Conservation (phyloP, 2,888 invertebrate species). For the Diadromus collaris region DNA sequence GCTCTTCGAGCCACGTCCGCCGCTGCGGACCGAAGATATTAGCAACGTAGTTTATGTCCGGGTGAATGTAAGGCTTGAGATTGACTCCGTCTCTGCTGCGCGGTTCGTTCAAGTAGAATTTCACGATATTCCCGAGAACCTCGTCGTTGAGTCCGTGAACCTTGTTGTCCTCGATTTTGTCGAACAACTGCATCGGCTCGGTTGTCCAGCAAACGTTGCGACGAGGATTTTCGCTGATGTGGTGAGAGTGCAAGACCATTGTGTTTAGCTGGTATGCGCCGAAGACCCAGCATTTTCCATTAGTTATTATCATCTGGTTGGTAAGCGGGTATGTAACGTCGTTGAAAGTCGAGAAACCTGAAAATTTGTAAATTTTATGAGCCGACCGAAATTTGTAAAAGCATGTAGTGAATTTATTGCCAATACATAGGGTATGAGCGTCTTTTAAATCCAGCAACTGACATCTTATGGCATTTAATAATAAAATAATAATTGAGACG, state of each 20-base stretch:
- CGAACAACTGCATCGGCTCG: constrained; percentile 87
- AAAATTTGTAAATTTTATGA: constrained; percentile 28
- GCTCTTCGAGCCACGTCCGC: constrained; percentile 86
- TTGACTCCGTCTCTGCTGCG: constrained; percentile 83
- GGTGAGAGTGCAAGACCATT: constrained; percentile 84
- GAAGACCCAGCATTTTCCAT: constrained; percentile 93
- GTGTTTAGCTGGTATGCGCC: constrained; percentile 97
- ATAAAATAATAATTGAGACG: too few relatives aligned
- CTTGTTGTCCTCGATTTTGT: constrained; percentile 85
- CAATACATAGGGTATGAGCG: too few relatives aligned
- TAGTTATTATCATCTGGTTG: constrained; percentile 93
- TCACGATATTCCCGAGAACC: constrained; percentile 87
- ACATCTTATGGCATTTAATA: too few relatives aligned
- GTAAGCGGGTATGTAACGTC: constrained; percentile 95
- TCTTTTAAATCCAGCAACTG: too few relatives aligned
- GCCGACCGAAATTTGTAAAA: too few relatives aligned
- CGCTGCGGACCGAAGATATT: constrained; percentile 86
- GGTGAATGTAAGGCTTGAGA: constrained; percentile 88
- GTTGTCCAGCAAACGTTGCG: constrained; percentile 92
- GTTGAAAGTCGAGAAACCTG: constrained; percentile 92
- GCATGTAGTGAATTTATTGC: too few relatives aligned
- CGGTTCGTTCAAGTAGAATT: constrained; percentile 88
- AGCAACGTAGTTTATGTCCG: constrained; percentile 83
- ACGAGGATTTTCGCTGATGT: constrained; percentile 85
- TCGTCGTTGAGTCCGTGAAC: constrained; percentile 91